Conservation (phyloP, 2,888 invertebrate genomes). For the Eristalinus sepulchralis region DNA sequence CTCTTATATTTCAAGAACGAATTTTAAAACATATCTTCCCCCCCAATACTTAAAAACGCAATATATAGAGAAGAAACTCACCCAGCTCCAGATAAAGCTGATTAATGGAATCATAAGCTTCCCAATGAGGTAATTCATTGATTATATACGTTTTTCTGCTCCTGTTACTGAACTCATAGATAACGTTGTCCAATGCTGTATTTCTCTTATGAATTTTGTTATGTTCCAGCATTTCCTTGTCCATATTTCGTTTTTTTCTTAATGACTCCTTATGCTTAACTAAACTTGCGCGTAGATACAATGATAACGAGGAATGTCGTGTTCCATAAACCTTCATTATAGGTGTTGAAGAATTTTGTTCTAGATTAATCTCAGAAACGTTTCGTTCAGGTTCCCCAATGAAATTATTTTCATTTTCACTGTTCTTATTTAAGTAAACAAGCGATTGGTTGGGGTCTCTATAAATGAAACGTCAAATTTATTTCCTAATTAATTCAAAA, state of each 20-base stretch:
- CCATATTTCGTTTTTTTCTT: slow-evolving; percentile 49
- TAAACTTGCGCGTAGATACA: not conserved
- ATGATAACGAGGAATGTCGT: not conserved
- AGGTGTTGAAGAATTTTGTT: slow-evolving; percentile 1
- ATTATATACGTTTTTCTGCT: slow-evolving; percentile 44
- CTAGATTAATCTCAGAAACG: slow-evolving; percentile 33
- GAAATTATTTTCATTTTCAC: slow-evolving; percentile 1
- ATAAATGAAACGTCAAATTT: too few species aligned
- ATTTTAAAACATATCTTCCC: too few species aligned
- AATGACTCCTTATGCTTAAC: not conserved
- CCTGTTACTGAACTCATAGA: slow-evolving; percentile 47
- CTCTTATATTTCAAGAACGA: too few species aligned
- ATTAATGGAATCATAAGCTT: slow-evolving; percentile 94
- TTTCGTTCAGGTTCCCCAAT: not conserved
- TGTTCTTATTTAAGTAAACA: slow-evolving; percentile 26
- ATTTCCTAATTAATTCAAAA: too few species aligned
- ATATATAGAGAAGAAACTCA: slow-evolving; percentile 77
- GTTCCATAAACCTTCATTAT: not conserved
- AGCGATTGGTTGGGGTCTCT: slow-evolving; percentile 77
- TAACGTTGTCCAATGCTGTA: slow-evolving; percentile 16
- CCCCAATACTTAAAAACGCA: too few species aligned
- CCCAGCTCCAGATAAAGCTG: slow-evolving; percentile 92
- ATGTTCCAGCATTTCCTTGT: slow-evolving; percentile 59
- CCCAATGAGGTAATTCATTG: slow-evolving; percentile 88
- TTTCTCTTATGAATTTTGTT: slow-evolving; percentile 3